Percentiles rank a stretch among this genome's conserved stretches.
phyloP scores from a whole-genome alignment of 1,140 invertebrate genomes.

The Saxidomus purpurata region DNA sequence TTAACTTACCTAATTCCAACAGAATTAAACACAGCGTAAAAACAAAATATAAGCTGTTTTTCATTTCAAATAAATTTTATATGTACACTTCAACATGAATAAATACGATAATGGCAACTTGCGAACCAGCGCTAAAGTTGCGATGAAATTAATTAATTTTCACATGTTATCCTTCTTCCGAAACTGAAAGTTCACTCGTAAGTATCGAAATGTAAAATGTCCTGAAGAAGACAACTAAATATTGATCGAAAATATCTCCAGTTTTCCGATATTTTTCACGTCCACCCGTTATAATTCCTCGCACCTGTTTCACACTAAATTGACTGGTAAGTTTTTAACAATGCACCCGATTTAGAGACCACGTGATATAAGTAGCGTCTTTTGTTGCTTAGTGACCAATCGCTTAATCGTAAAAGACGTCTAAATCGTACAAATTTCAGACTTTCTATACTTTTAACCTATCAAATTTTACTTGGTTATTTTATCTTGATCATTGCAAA shows the following conservation, averaged over 20 bases:
- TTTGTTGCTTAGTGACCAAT: conserved; percentile 26
- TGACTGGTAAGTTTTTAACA: neutral
- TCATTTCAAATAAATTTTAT: conserved; percentile 15
- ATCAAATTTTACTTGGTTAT: no score
- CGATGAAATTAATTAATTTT: neutral
- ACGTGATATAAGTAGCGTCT: conserved; percentile 42
- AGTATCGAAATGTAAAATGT: neutral
- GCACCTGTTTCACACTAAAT: conserved; percentile 26
- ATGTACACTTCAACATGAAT: neutral
- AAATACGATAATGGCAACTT: conserved; percentile 32
- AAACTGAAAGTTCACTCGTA: conserved; percentile 7
- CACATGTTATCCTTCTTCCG: conserved; percentile 41
- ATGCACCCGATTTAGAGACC: conserved; percentile 28
- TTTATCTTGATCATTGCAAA: no score
- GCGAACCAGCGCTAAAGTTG: conserved; percentile 63
- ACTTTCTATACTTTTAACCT: no score
- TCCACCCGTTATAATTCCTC: conserved; percentile 36
- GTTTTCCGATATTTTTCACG: conserved; percentile 34
- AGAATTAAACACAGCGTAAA: conserved; percentile 16
- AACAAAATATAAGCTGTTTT: conserved; percentile 22
- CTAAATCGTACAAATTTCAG: no score
- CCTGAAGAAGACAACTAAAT: conserved; percentile 27
- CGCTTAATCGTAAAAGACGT: no score
- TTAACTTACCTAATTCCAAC: conserved; percentile 13
- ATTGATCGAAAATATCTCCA: conserved; percentile 64